A percentile compares a stretch with the other conserved stretches of the same genome.
phyloP scores from a whole-genome alignment of 2,113 vertebrate genomes.

The Cynocephalus volans region DNA sequence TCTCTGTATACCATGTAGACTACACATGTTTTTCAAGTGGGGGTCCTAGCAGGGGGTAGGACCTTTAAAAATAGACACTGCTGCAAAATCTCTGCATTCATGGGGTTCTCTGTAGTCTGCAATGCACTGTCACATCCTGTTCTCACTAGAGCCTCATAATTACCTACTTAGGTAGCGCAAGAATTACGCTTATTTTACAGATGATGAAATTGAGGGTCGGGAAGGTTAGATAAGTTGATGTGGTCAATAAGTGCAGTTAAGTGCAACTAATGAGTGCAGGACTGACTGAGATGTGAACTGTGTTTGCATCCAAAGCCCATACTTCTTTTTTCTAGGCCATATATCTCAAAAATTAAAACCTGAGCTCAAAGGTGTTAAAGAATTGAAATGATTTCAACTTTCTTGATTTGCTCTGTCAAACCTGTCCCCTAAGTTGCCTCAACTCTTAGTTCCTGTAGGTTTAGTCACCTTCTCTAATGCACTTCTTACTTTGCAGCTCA shows the following conservation, averaged over 20 bases:
- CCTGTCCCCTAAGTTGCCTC: neutral
- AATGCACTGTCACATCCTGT: neutral
- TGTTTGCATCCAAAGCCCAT: neutral
- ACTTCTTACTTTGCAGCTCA: neutral
- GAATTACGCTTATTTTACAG: neutral
- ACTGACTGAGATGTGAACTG: neutral
- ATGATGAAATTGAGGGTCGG: neutral
- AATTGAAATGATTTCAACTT: neutral
- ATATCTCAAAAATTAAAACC: conserved; percentile 3
- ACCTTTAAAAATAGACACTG: neutral
- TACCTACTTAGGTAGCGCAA: neutral
- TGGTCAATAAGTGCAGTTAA: neutral
- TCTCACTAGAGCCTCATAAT: neutral
- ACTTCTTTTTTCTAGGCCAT: neutral
- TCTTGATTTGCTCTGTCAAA: neutral
- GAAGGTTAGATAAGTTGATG: neutral
- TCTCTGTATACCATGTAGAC: neutral
- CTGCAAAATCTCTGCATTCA: neutral
- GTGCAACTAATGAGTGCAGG: neutral
- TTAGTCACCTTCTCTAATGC: neutral
- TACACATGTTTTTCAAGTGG: neutral
- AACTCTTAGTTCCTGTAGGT: neutral
- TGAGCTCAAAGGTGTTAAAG: neutral
- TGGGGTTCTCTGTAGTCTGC: neutral
- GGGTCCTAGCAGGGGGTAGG: neutral